These are phyloP conservation scores for Drosophila persimilis DNA, from an alignment of 1,140 invertebrate species.

Conservation along the genomic window DNA sequence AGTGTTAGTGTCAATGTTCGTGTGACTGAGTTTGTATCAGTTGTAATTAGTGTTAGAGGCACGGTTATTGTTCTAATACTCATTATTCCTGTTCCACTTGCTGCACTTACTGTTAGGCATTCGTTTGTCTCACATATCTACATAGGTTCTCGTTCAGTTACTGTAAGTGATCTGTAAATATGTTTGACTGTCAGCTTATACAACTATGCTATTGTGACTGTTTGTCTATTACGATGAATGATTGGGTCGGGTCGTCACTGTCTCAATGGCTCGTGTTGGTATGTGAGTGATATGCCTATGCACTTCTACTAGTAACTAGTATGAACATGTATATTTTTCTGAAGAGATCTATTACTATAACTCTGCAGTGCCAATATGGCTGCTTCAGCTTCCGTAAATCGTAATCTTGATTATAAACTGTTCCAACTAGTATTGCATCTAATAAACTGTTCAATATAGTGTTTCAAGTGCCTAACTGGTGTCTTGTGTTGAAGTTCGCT, in stretches of 20 bases:
- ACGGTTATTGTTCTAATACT: too few species aligned
- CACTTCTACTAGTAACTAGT: too few species aligned
- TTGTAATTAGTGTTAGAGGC: too few species aligned
- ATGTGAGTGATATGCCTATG: too few species aligned
- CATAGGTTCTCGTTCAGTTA: conserved; percentile 24
- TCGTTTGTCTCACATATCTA: conserved; percentile 24
- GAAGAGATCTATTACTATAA: too few species aligned
- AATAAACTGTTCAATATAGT: too few species aligned
- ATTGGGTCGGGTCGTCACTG: conserved; percentile 1
- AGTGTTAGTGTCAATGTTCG: background rate
- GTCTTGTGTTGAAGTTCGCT: conserved; percentile 33
- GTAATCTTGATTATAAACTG: too few species aligned
- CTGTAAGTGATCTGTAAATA: background rate
- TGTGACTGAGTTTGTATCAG: too few species aligned
- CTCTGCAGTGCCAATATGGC: too few species aligned
- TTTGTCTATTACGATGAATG: background rate
- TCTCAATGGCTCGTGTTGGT: background rate
- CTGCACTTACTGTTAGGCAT: conserved; percentile 18
- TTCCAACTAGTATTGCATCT: too few species aligned
- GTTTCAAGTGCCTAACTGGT: conserved; percentile 13
- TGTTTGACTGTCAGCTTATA: background rate
- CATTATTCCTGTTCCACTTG: conserved; percentile 16
- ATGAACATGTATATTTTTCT: too few species aligned
- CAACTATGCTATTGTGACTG: background rate
- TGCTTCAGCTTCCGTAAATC: too few species aligned